Evolutionary conservation across 1,140 invertebrate species (phyloP), one percentile per base, ranked within the genome.

Genomic region (Dolichoris vasculosae): DNA sequence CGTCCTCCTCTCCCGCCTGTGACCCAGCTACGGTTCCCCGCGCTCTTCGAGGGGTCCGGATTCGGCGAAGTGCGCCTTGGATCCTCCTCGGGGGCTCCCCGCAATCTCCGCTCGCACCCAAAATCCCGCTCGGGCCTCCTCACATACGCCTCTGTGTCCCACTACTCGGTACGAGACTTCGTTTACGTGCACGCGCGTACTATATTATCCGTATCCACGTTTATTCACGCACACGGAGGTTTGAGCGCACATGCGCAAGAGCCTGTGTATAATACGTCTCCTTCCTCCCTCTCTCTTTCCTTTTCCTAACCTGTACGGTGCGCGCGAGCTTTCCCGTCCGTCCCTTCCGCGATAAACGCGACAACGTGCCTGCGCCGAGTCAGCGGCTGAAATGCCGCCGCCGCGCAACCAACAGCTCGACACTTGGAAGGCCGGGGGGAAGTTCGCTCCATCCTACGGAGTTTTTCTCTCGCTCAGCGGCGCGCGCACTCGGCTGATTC

Each of bases 331-430:
- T 23, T 75, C 43, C 23, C 13, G 7, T 63, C 7, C 6, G 2
- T 71, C 35, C 35, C 35, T 71, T 71, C 4, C 23, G 9, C 67
- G 35, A 40, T 26, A 40, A 71, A 35, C 38, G 69, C 26, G 64
- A 76, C 51, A 75, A 83, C 73, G 73, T 83, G 73, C 63, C 63
- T 75, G 59, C 79, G 81, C 80, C 9, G 30, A 86, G 81, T 86
- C 85, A 78, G 81, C 85, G 85, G 85, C 81, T 78, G 51, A 86
- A 86, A 86, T 86, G 85, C 84, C 84, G 84, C 69, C 71, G 84
- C 59, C 69, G 84, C 71, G 78, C 69, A 43, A 32, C 82, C 80
- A 71, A 71, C 80, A 26, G 23, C 43, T 71, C 80, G 67, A 32
- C 64, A 46, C 43, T 32, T 35, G 9, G 35, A 51, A 46, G 26